Evolutionary conservation across 2,888 invertebrate species (phyloP).

Genomic region (Sialis lutaria): DNA sequence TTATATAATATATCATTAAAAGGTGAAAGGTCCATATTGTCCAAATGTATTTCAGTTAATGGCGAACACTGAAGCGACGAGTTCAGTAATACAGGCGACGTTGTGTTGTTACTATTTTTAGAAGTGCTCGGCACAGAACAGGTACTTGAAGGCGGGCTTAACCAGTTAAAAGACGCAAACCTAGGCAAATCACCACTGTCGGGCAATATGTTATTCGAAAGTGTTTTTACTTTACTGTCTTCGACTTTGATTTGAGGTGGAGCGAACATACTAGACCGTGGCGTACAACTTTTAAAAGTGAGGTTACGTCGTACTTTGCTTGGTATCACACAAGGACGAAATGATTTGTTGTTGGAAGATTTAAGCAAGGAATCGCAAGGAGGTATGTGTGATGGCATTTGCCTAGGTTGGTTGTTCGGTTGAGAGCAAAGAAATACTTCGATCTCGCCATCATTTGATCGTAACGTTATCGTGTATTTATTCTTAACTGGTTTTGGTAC

Average conservation of each 20-base stretch:
- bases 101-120: background rate
- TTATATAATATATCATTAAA: conserved; percentile 2
- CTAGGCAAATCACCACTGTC: background rate
- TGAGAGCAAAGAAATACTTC: conserved; percentile 93
- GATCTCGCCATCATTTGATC: conserved; percentile 79
- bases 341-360: conserved; percentile 32
- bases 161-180: background rate
- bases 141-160: background rate
- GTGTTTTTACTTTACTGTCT: background rate
- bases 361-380: conserved; percentile 41
- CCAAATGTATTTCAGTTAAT: conserved; percentile 3
- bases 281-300: conserved; percentile 5
- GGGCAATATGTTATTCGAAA: background rate
- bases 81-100: background rate
- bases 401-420: conserved; percentile 30
- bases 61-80: background rate
- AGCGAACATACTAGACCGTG: conserved; percentile 5
- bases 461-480: conserved; percentile 71
- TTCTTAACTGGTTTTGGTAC: conserved; percentile 43
- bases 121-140: background rate
- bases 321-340: conserved; percentile 3
- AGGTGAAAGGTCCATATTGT: conserved; percentile 2
- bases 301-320: conserved; percentile 5
- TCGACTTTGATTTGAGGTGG: background rate
- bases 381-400: conserved; percentile 15